A percentile compares a stretch with the other conserved stretches of the same genome.
phyloP scores from a whole-genome alignment of 1,140 invertebrate genomes.

The Rhagoletis pomonella region DNA sequence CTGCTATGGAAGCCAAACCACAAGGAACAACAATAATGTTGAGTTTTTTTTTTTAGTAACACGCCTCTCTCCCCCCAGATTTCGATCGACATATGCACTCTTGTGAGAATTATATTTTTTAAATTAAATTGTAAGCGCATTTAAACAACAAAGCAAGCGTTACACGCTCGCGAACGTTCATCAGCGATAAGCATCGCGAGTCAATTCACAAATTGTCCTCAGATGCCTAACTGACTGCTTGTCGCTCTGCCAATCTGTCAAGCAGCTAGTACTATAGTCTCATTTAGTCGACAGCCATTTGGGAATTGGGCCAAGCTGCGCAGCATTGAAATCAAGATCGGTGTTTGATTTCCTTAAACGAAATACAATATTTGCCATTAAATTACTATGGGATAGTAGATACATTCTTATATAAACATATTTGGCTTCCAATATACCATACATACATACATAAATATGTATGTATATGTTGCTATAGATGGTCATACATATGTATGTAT shows the following conservation, averaged over 20 bases:
- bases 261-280: neutral
- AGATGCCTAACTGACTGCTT: neutral
- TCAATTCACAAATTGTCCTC: constrained; percentile 47
- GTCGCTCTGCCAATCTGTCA: neutral
- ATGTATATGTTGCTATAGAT: neutral
- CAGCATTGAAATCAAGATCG: constrained; percentile 36
- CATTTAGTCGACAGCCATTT: neutral
- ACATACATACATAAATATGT: neutral
- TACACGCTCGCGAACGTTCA: neutral
- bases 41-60: neutral
- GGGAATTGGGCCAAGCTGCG: neutral
- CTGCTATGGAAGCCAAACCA: neutral
- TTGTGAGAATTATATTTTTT: constrained; percentile 25
- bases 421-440: neutral
- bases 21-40: neutral
- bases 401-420: constrained; percentile 11
- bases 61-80: neutral
- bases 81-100: neutral
- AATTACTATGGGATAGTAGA: neutral
- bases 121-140: neutral
- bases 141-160: neutral
- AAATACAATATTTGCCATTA: constrained; percentile 47
- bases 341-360: constrained; percentile 49
- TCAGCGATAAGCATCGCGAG: constrained; percentile 34
- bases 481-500: neutral